Evolutionary conservation across 2,113 vertebrate species (phyloP).

Genomic region (Ptyas mucosa): DNA sequence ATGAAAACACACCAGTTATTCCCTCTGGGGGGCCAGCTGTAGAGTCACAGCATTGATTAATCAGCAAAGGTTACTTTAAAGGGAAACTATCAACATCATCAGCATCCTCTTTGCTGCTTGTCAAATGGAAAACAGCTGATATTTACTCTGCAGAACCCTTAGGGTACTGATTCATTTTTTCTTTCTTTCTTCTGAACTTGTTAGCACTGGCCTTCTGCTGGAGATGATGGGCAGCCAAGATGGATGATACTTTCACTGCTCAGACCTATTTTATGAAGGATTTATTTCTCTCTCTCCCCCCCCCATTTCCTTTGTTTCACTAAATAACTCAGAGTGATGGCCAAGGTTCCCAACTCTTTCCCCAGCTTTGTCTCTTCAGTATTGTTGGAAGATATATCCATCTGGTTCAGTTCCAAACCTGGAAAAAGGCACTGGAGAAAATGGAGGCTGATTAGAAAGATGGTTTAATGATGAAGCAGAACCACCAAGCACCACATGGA

Average conservation of each 20-base stretch:
- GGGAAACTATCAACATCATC: conserved; percentile 36
- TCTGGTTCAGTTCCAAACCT: no score
- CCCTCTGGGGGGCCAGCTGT: conserved; percentile 52
- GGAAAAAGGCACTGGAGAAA: no score
- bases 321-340: neutral
- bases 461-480: no score
- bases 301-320: neutral
- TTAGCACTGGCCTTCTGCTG: neutral
- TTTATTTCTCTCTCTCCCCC: neutral
- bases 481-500: no score
- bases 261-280: neutral
- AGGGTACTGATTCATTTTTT: conserved; percentile 21
- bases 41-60: conserved; percentile 60
- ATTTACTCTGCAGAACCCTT: conserved; percentile 21
- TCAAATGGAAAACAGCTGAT: conserved; percentile 44
- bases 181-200: neutral
- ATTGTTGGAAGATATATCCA: no score
- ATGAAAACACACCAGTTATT: conserved; percentile 56
- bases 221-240: neutral
- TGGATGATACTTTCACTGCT: neutral
- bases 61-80: conserved; percentile 61
- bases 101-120: conserved; percentile 35
- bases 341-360: neutral
- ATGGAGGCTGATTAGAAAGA: no score
- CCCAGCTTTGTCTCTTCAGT: neutral